Base-by-base conservation (phyloP, 2,113 vertebrate genomes). In the Trogon melanurus region DNA sequence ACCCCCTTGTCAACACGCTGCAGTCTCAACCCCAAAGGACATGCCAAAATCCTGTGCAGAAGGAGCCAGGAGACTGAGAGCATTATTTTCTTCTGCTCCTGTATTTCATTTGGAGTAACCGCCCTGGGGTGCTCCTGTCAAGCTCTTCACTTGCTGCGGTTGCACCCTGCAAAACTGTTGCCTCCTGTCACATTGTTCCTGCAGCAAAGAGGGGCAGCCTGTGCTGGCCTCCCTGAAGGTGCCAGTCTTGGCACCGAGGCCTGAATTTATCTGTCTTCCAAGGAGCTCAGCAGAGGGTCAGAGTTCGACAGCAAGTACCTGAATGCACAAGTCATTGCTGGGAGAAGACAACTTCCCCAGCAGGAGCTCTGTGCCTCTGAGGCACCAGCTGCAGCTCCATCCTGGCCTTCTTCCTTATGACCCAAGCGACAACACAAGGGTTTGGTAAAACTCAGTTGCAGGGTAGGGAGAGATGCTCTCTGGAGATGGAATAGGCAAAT, bases 391-490 rank as follows among this genome's bases (percentile, higher is more conserved):
- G 38, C 69, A 69, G 26, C 48, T 64, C 22, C 32, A 8, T 41
- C 32, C 16, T 41, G 23, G 62, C 15, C 8, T 22, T 47, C 15
- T 13, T 36, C 41, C 47, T 51, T 18, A 20, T 11, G 61, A 67
- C 9, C 16, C 4, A 22, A 70, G 47, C 51, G 66, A 29, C 34
- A 72, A 53, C 7, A 1, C 0, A 1, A 67, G 25, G n/a, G 25
- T 41, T 60, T 30, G 62, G 66, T 44, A 25, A 56, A 84, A 50
- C 27, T 34, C 41, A 44, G 70, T 19, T 1, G 2, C 38, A 15
- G 16, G 8, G 30, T 5, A 61, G 0, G 1, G 29, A 74, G 29
- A 57, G 50, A 13, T 27, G 13, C 29, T 27, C 13, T 54, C 82
- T 58, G 54, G 38, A 44, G 32, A 51, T 11, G 36, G 50, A 70